These are phyloP conservation scores for Ricordea florida DNA, from an alignment of 92 coral and sea anemone genomes.

Conservation along the genomic window DNA sequence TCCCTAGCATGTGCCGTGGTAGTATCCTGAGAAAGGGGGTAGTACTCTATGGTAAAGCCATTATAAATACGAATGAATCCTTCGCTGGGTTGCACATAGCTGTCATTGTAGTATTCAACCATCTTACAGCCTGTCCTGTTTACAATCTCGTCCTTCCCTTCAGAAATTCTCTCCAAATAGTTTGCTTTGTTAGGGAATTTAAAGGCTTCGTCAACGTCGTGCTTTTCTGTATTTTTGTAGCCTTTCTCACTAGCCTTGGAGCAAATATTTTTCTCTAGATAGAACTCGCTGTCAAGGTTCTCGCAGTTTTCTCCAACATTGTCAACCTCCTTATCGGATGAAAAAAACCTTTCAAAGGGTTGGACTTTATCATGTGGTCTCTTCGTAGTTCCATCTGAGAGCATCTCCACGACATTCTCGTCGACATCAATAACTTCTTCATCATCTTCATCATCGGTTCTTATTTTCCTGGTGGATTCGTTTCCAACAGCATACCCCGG, in stretches of 20 bases:
- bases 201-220: no score
- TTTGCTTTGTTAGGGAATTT: neutral
- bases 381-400: neutral
- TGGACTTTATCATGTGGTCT: neutral
- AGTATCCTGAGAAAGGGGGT: neutral
- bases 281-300: no score
- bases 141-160: neutral
- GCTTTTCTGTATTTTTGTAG: no score
- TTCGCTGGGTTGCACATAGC: neutral
- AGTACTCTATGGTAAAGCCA: conserved; percentile 34
- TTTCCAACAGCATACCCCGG: neutral
- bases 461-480: neutral
- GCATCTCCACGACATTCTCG: neutral
- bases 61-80: conserved; percentile 19
- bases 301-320: no score
- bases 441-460: neutral
- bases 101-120: neutral
- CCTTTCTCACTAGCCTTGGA: no score
- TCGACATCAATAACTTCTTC: neutral
- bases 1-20: no score
- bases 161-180: neutral
- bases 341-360: neutral
- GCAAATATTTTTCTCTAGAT: no score
- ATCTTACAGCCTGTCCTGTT: neutral
- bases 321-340: no score